phyloP scores from a whole-genome alignment of 2,113 vertebrate genomes.

The Gymnobelideus leadbeateri region DNA sequence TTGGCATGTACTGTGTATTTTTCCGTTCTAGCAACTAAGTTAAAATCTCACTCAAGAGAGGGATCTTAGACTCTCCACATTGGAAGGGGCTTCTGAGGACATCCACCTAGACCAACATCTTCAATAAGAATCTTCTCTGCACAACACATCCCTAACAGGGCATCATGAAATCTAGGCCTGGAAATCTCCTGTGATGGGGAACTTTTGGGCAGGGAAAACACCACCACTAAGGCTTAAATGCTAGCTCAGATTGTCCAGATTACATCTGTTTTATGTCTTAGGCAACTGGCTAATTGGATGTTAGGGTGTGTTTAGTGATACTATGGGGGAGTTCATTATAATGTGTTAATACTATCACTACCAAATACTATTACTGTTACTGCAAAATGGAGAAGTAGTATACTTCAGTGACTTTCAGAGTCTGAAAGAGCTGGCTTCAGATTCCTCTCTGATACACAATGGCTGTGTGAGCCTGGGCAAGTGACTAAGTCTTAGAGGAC shows the following conservation, averaged over 20 bases:
- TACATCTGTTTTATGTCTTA: neutral
- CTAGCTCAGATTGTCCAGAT: neutral
- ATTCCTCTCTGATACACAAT: neutral
- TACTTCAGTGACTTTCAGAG: neutral
- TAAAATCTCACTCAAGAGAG: neutral
- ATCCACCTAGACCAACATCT: neutral
- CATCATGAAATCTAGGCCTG: neutral
- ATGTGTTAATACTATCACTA: neutral
- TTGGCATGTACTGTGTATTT: neutral
- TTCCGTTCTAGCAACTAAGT: neutral
- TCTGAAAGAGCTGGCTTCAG: neutral
- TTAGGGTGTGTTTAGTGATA: neutral
- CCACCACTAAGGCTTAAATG: neutral
- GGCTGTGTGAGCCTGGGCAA: neutral
- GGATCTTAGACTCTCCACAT: neutral
- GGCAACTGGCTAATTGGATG: neutral
- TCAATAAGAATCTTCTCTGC: neutral
- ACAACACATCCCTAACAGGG: neutral
- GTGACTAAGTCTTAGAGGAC: too few relatives aligned
- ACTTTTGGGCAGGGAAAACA: too few relatives aligned
- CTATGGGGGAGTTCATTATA: neutral
- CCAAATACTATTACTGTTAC: neutral
- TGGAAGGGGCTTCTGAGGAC: neutral
- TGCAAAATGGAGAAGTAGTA: neutral
- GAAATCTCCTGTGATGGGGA: neutral